Evolutionary conservation across 2,113 vertebrate species (phyloP).

Genomic region (Willisornis vidua): DNA sequence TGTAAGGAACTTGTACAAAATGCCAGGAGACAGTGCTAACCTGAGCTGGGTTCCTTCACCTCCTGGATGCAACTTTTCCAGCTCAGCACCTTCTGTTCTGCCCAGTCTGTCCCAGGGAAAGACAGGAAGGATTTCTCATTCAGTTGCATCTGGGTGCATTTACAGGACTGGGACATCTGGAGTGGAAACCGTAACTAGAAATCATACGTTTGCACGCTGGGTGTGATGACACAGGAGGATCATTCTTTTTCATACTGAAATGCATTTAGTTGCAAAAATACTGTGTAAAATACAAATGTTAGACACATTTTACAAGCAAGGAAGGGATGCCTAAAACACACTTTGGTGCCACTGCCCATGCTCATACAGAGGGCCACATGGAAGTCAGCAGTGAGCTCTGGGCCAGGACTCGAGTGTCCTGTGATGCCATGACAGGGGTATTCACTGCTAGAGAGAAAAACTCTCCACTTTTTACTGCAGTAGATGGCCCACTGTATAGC

Average conservation of each 20-base stretch:
- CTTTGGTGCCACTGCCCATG: not conserved
- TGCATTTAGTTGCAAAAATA: not conserved
- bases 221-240: not conserved
- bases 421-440: not conserved
- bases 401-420: fast-evolving
- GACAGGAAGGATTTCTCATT: not conserved
- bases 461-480: not conserved
- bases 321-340: not conserved
- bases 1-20: not conserved
- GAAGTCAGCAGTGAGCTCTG: not conserved
- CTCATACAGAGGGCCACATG: not conserved
- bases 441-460: not conserved
- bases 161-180: not conserved
- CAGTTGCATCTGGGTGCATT: not conserved
- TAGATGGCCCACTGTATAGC: not conserved
- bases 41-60: not conserved
- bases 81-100: not conserved
- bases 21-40: not conserved
- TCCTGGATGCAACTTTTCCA: not conserved
- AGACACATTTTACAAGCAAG: not conserved
- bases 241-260: not conserved
- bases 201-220: not conserved
- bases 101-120: not conserved
- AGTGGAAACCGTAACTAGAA: not conserved
- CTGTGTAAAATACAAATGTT: not conserved